A percentile compares a stretch with the other conserved stretches of the same genome.
Conservation (phyloP, 2,888 invertebrate genomes). For the Pocota personata region DNA sequence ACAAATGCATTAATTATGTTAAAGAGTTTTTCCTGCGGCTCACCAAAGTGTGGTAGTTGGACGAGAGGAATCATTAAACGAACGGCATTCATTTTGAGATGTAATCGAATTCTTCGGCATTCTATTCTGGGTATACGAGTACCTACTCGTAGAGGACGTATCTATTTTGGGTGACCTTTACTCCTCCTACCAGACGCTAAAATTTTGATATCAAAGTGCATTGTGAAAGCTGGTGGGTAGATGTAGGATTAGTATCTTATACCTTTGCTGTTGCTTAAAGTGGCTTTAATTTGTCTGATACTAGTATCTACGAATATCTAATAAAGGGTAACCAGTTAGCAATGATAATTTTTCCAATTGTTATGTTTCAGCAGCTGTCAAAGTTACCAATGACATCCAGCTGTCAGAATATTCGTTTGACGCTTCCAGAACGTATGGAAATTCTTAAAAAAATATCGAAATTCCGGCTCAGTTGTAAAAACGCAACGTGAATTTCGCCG, state of each 20-base stretch:
- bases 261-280: not conserved
- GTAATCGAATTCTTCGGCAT: conserved; percentile 20
- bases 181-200: conserved; percentile 60
- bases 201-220: conserved; percentile 31
- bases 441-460: no score
- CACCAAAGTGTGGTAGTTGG: conserved; percentile 40
- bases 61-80: conserved; percentile 38
- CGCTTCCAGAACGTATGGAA: no score
- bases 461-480: no score
- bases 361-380: no score
- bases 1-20: conserved; percentile 72
- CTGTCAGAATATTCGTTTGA: no score
- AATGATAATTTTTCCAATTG: no score
- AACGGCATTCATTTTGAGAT: conserved; percentile 30
- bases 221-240: conserved; percentile 15
- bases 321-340: no score
- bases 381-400: no score
- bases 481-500: no score
- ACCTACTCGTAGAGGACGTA: not conserved
- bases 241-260: not conserved
- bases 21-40: conserved; percentile 56
- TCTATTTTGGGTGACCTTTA: conserved; percentile 43
- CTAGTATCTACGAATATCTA: not conserved
- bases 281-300: not conserved
- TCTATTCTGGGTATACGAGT: not conserved